Evolutionary conservation across 1,140 invertebrate genomes (phyloP).

Genomic region (Berghia stephanieae): DNA sequence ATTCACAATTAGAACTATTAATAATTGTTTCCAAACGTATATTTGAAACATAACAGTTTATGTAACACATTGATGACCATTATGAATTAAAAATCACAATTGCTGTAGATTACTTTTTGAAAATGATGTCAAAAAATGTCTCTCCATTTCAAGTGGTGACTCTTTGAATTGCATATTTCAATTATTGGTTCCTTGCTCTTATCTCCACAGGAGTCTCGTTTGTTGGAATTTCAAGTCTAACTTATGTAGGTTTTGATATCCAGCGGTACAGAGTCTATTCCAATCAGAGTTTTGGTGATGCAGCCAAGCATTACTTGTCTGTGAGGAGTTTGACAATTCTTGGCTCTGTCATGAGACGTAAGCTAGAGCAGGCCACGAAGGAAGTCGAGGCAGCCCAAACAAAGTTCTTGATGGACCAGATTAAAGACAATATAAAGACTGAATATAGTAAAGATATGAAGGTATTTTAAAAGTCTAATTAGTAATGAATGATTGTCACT

Average conservation of each 20-base stretch:
- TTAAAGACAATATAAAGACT: slow-evolving; percentile 53
- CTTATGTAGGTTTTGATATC: slow-evolving; percentile 19
- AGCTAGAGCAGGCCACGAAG: slow-evolving; percentile 46
- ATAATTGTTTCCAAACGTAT: too few relatives aligned
- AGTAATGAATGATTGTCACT: background rate
- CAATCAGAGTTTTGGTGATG: slow-evolving; percentile 19
- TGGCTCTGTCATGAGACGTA: slow-evolving; percentile 29
- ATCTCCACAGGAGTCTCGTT: slow-evolving; percentile 11
- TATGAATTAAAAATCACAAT: too few relatives aligned
- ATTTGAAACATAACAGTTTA: too few relatives aligned
- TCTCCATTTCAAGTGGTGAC: too few relatives aligned
- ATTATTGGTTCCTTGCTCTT: too few relatives aligned
- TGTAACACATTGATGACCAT: too few relatives aligned
- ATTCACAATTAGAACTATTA: too few relatives aligned
- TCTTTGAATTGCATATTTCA: too few relatives aligned
- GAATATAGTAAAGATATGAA: slow-evolving; percentile 51
- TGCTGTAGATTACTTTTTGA: too few relatives aligned
- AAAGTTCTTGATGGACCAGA: slow-evolving; percentile 46
- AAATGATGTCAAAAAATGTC: too few relatives aligned
- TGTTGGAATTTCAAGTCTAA: background rate
- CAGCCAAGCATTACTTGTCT: slow-evolving; percentile 21
- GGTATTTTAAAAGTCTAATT: background rate
- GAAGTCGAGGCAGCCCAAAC: slow-evolving; percentile 49
- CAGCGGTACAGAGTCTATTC: slow-evolving; percentile 14
- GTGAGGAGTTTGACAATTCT: slow-evolving; percentile 15